phyloP scores from a whole-genome alignment of 2,797 vertebrate genomes.

The Parauchenoglanis punctatus region DNA sequence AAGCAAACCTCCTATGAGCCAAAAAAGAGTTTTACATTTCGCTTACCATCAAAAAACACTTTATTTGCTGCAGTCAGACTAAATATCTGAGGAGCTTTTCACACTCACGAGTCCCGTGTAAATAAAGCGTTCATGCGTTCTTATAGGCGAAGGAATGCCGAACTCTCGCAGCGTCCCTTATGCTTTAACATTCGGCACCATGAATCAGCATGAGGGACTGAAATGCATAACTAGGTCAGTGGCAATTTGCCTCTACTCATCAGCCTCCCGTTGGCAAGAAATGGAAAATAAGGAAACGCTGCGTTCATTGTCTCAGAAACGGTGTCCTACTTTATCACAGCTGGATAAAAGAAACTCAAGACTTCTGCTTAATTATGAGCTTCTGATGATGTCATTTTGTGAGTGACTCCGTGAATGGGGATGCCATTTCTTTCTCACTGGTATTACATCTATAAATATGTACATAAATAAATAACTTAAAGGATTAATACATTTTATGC shows the following conservation, averaged over 20 bases:
- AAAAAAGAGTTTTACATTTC: not conserved
- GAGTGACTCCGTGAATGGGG: not conserved
- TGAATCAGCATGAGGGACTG: conserved; percentile 57
- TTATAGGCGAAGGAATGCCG: conserved; percentile 45
- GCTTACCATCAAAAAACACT: not conserved
- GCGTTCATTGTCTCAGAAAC: conserved; percentile 30
- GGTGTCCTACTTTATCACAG: conserved; percentile 35
- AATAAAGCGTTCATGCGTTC: conserved; percentile 10
- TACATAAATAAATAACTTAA: not conserved
- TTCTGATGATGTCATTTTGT: not conserved
- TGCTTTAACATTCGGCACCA: conserved; percentile 49
- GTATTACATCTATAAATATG: not conserved
- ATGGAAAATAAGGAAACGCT: conserved; percentile 50
- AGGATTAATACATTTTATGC: not conserved
- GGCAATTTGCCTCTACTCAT: conserved; percentile 55
- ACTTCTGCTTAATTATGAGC: not conserved
- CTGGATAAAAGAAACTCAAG: not conserved
- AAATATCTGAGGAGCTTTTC: not conserved
- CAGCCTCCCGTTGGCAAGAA: conserved; percentile 43
- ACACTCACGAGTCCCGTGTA: not conserved
- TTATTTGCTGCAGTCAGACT: not conserved
- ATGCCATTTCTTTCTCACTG: not conserved
- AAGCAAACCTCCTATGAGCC: not conserved
- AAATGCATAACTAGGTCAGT: conserved; percentile 59
- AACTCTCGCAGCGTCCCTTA: conserved; percentile 27